Conservation (phyloP, 2,113 vertebrate genomes). For the Danionella cerebrum region DNA sequence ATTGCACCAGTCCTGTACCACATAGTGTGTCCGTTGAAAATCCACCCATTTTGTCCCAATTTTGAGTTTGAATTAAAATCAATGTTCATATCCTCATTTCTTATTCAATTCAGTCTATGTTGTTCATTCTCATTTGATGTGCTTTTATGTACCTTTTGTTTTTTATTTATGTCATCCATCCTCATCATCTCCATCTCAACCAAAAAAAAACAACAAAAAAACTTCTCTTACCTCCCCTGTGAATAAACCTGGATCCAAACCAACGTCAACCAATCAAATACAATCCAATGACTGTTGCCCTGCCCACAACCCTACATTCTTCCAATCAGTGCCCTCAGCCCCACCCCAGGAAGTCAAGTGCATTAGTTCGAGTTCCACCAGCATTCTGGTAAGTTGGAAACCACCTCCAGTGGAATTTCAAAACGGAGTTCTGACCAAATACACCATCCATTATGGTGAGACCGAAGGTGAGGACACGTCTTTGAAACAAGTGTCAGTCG, state of each 20-base stretch:
- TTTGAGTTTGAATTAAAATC: constrained; percentile 43
- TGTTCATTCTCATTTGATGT: constrained; percentile 69
- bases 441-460: constrained; percentile 81
- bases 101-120: constrained; percentile 47
- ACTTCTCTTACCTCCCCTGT: constrained; percentile 23
- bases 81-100: constrained; percentile 61
- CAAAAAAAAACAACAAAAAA: constrained; percentile 39
- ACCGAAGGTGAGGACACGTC: constrained; percentile 83
- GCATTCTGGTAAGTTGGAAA: constrained; percentile 98
- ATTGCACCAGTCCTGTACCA: constrained; percentile 62
- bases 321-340: constrained; percentile 89
- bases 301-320: constrained; percentile 48
- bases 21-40: constrained; percentile 62
- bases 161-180: constrained; percentile 71
- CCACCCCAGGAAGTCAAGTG: constrained; percentile 94
- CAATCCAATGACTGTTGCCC: constrained; percentile 33
- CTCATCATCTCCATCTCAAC: constrained; percentile 47
- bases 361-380: constrained; percentile 93
- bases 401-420: constrained; percentile 85
- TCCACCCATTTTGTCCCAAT: constrained; percentile 35
- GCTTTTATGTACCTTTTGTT: constrained; percentile 70
- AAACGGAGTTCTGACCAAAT: constrained; percentile 91
- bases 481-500: constrained; percentile 71
- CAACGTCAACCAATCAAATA: constrained; percentile 27
- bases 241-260: constrained; percentile 39